A percentile compares a stretch with the other conserved stretches of the same genome.
These are phyloP conservation scores for Meloidogyne hapla DNA, from an alignment of 1,140 invertebrate genomes.

Conservation along the genomic window DNA sequence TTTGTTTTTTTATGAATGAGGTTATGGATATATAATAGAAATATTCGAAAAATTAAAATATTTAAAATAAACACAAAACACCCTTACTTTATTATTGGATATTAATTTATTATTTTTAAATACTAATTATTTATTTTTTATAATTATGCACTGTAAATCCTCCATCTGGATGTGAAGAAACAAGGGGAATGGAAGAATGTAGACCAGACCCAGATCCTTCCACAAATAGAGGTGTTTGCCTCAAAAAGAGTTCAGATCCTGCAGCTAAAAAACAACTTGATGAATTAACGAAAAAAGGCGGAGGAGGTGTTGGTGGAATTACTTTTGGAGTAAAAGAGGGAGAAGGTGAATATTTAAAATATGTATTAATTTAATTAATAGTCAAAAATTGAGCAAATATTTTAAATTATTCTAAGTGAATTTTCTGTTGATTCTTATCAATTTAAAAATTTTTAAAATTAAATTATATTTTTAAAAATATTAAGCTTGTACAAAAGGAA, in stretches of 20 bases:
- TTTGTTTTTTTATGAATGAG: no score
- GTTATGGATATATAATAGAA: no score
- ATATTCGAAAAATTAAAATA: no score
- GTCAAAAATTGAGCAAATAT: no score
- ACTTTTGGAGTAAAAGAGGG: background rate
- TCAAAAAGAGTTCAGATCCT: background rate
- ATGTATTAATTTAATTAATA: no score
- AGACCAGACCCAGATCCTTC: background rate
- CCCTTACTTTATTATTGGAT: no score
- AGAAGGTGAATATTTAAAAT: background rate
- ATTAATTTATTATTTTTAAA: background rate
- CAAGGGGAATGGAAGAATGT: conserved; percentile 1
- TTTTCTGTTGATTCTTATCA: no score
- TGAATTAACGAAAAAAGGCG: background rate
- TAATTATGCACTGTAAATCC: conserved; percentile 3
- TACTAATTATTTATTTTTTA: background rate
- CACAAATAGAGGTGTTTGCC: background rate
- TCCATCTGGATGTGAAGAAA: background rate
- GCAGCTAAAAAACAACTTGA: background rate
- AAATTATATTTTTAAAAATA: background rate
- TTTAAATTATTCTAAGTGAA: no score
- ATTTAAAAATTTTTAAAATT: no score
- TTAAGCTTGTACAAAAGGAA: background rate
- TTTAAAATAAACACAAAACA: no score
- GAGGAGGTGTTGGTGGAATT: background rate